These are phyloP conservation scores for Sebastolobus alascanus DNA, from an alignment of 2,797 vertebrate genomes.

Conservation along the genomic window DNA sequence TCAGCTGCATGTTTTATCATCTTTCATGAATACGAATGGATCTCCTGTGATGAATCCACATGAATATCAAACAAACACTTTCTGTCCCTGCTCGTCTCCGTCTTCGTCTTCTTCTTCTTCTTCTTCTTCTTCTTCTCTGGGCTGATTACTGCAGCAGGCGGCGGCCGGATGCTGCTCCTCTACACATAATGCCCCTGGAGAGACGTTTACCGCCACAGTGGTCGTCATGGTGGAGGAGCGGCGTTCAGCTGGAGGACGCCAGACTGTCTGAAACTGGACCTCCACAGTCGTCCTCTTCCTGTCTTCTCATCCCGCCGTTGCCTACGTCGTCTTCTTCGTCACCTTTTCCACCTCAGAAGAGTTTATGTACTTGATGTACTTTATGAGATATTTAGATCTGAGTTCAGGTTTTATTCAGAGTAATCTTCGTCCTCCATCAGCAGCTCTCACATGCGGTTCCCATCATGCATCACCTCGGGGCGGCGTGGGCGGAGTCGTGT, in stretches of 20 bases:
- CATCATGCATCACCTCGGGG: slow-evolving; percentile 50
- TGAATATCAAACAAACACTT: slow-evolving; percentile 57
- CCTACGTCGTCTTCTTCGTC: background rate
- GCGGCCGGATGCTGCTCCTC: background rate
- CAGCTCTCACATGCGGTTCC: slow-evolving; percentile 34
- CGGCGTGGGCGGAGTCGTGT: slow-evolving; percentile 43
- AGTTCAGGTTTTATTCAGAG: background rate
- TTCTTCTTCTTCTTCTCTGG: slow-evolving; percentile 7
- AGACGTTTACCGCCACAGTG: slow-evolving; percentile 23
- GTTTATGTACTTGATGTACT: too few relatives aligned
- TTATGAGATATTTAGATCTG: background rate
- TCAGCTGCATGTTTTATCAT: slow-evolving; percentile 33
- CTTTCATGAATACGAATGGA: slow-evolving; percentile 60
- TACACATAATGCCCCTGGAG: slow-evolving; percentile 31
- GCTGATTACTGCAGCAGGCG: slow-evolving; percentile 58
- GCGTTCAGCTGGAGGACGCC: background rate
- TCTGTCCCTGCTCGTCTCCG: background rate
- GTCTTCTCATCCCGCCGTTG: background rate
- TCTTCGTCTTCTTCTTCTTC: slow-evolving; percentile 16
- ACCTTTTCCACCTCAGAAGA: background rate
- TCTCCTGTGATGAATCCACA: slow-evolving; percentile 45
- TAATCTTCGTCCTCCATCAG: background rate
- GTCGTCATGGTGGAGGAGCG: background rate
- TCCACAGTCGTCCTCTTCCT: too few relatives aligned
- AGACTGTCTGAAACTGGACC: background rate